A percentile compares a stretch with the other conserved stretches of the same genome.
These are phyloP conservation scores for Spheniscus humboldti DNA, from an alignment of 2,797 vertebrate species.

Conservation along the genomic window DNA sequence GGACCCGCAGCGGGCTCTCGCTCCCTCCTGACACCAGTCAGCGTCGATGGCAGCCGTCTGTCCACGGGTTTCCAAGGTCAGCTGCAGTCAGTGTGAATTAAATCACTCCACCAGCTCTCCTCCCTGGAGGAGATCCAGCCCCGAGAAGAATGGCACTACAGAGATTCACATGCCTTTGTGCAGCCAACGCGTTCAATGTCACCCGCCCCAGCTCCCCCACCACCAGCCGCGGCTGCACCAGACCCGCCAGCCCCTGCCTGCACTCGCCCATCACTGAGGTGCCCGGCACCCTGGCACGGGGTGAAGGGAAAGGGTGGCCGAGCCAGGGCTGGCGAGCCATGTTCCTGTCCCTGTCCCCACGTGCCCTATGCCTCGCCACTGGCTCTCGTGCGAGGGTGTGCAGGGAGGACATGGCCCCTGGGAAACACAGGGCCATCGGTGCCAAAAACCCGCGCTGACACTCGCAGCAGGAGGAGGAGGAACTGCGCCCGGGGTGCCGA, in stretches of 20 bases:
- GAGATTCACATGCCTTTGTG: slow-evolving; percentile 7
- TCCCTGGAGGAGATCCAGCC: slow-evolving; percentile 73
- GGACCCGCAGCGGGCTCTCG: not conserved
- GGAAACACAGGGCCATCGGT: not conserved
- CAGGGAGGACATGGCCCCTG: not conserved
- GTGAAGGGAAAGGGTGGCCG: too few species aligned
- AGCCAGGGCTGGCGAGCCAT: not conserved
- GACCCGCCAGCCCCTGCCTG: not conserved
- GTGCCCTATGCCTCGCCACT: accelerated
- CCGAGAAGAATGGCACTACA: not conserved
- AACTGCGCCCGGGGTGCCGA: not conserved
- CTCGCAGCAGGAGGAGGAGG: not conserved
- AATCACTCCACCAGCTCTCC: slow-evolving; percentile 74
- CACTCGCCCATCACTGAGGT: not conserved
- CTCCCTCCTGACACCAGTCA: not conserved
- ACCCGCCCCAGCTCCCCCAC: not conserved
- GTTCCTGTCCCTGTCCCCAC: not conserved
- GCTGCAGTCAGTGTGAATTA: slow-evolving; percentile 80
- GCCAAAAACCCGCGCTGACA: not conserved
- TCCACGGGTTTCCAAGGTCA: slow-evolving; percentile 82
- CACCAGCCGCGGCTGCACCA: not conserved
- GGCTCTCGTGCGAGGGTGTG: not conserved
- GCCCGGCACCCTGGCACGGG: not conserved
- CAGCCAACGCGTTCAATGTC: slow-evolving; percentile 8
- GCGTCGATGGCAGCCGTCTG: not conserved